phyloP scores from a whole-genome alignment of 2,113 vertebrate species.

The Centropristis striata region DNA sequence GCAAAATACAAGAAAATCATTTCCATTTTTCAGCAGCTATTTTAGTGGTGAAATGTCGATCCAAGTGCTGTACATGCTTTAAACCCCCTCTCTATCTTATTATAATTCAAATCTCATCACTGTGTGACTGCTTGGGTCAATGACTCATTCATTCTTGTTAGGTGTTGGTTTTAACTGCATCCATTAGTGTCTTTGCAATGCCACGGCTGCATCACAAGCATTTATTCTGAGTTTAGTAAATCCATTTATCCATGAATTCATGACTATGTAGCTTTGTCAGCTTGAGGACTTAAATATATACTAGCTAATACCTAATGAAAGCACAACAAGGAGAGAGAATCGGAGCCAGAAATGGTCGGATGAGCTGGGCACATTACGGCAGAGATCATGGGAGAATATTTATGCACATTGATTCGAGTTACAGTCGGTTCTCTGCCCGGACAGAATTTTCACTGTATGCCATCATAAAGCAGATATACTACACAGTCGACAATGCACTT shows the following conservation, averaged over 20 bases:
- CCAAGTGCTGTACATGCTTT: conserved; percentile 4
- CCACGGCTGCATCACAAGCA: conserved; percentile 45
- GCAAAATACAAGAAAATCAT: not conserved
- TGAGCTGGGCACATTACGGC: conserved; percentile 46
- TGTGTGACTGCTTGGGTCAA: conserved; percentile 51
- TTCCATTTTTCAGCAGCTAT: conserved; percentile 18
- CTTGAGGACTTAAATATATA: conserved; percentile 35
- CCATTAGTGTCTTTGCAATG: conserved; percentile 56
- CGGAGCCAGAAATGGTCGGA: conserved; percentile 53
- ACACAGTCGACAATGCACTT: conserved; percentile 67
- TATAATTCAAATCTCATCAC: conserved; percentile 51
- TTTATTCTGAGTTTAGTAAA: conserved; percentile 60
- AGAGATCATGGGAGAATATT: conserved; percentile 65
- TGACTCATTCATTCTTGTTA: conserved; percentile 58
- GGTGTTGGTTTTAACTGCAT: conserved; percentile 49
- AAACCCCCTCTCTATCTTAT: conserved; percentile 32
- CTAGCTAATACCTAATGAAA: conserved; percentile 59
- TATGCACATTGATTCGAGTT: conserved; percentile 53
- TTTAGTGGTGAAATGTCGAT: conserved; percentile 7
- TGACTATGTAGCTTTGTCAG: conserved; percentile 53
- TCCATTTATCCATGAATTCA: conserved; percentile 70
- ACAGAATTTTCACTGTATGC: conserved; percentile 72
- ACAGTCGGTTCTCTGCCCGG: conserved; percentile 48
- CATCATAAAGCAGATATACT: conserved; percentile 77
- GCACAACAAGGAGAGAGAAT: conserved; percentile 62